Conservation (phyloP, 1,140 invertebrate genomes). For the Pachyrhynchus sulphureomaculatus region DNA sequence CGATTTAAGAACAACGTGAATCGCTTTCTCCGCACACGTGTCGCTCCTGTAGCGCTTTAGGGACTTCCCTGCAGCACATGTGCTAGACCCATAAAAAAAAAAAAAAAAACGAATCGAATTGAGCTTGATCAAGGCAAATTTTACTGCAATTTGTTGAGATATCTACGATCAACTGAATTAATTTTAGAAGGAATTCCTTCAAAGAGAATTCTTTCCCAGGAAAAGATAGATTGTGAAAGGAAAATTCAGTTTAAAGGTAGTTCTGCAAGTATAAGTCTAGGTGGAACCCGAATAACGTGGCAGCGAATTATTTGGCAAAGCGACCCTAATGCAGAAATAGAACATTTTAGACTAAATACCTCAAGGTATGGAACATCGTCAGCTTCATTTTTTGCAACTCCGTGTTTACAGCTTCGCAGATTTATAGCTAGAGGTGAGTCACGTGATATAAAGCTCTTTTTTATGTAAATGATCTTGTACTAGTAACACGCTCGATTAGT, state of each 20-base stretch:
- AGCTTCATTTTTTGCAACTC: conserved; percentile 40
- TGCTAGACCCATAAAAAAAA: too few relatives aligned
- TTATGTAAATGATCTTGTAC: conserved; percentile 45
- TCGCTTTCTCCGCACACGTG: too few relatives aligned
- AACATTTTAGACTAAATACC: conserved; percentile 42
- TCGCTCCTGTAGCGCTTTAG: too few relatives aligned
- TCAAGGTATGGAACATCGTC: conserved; percentile 48
- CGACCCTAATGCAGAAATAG: conserved; percentile 29
- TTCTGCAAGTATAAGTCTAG: conserved; percentile 45
- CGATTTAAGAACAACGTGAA: too few relatives aligned
- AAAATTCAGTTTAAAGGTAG: too few relatives aligned
- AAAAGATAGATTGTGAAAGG: too few relatives aligned
- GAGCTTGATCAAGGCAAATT: conserved; percentile 30
- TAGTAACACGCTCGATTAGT: conserved; percentile 25
- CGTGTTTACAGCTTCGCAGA: conserved; percentile 17
- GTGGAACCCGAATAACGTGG: conserved; percentile 37
- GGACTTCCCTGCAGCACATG: too few relatives aligned
- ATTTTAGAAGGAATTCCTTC: too few relatives aligned
- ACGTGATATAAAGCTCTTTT: conserved; percentile 33
- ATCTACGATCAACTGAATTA: too few relatives aligned
- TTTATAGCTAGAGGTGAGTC: conserved; percentile 22
- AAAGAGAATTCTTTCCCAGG: too few relatives aligned
- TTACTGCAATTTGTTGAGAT: too few relatives aligned
- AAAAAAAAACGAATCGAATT: too few relatives aligned
- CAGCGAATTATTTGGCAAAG: conserved; percentile 50